Evolutionary conservation across 2,113 vertebrate genomes (phyloP), one percentile per base, ranked within the genome.

Genomic region (Oncorhynchus nerka): DNA sequence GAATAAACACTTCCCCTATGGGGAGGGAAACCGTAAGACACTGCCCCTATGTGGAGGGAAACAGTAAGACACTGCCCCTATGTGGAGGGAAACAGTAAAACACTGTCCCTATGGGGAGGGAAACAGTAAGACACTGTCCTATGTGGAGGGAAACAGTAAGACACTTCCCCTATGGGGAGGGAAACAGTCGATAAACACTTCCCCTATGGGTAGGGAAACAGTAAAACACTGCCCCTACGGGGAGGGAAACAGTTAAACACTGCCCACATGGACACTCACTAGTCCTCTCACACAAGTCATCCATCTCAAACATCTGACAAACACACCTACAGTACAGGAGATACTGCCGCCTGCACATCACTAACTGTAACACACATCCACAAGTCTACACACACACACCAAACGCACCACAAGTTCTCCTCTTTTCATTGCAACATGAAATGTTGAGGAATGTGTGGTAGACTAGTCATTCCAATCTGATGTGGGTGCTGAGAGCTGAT

Each of bases 401-500:
- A 28, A 28, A 75, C 5, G 0, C 28, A 28, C 28, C 28, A 28
- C 30, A 68, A 19, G 19, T 74, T 69, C 24, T 80, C 7, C 67
- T 75, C 51, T 64, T 88, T 89, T 85, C 16, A 61, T 80, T 85
- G 71, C 64, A 74, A 77, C 84, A 24, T 74, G 11, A 19, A 77
- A 49, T 22, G 8, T 62, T 62, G 6, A n/a, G 59, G 59, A 62
- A 62, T 62, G n/a, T 62, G n/a, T 62, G n/a, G n/a, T 62, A 61
- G 39, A 30, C 81, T 83, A 62, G 19, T 22, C 87, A 67, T 79
- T 90, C 20, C 90, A 81, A 78, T 71, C 78, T 28, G 28, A 34
- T 86, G 45, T 49, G 32, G n/a, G 39, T 19, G 39, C 82, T 77
- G 88, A 88, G 39, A 45, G 9, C 39, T 78, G 83, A 68, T 73